Percentiles rank a stretch among this genome's conserved stretches.
These are phyloP conservation scores for Hyles lineata DNA, from an alignment of 2,888 invertebrate genomes.

Conservation along the genomic window DNA sequence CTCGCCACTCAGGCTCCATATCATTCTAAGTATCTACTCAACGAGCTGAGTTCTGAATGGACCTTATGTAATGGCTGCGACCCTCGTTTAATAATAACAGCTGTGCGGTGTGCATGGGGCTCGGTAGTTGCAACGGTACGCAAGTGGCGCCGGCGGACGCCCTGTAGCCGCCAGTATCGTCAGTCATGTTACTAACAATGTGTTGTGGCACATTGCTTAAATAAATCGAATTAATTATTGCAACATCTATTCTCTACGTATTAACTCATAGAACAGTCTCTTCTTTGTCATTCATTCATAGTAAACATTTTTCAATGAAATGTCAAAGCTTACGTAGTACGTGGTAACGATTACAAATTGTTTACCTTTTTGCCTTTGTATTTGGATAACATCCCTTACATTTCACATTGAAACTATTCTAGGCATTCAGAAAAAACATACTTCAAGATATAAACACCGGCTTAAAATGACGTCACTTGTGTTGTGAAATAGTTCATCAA, in stretches of 20 bases:
- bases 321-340: too few relatives aligned
- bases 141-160: neutral
- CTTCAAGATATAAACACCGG: neutral
- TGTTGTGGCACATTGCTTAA: neutral
- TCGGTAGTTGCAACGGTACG: neutral
- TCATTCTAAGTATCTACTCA: neutral
- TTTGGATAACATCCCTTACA: neutral
- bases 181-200: neutral
- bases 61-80: constrained; percentile 20
- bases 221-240: neutral
- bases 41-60: neutral
- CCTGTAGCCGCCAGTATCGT: neutral
- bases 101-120: constrained; percentile 20
- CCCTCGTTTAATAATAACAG: constrained; percentile 22
- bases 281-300: neutral
- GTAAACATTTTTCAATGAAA: neutral
- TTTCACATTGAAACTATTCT: neutral
- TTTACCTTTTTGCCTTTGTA: neutral
- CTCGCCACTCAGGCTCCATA: neutral
- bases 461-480: neutral
- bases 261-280: neutral
- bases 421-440: too few relatives aligned
- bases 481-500: constrained; percentile 2
- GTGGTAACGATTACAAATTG: too few relatives aligned
- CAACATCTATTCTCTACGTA: neutral